Evolutionary conservation across 2,113 vertebrate genomes (phyloP), one percentile per base, ranked within the genome.

Genomic region (Arizona elegans): DNA sequence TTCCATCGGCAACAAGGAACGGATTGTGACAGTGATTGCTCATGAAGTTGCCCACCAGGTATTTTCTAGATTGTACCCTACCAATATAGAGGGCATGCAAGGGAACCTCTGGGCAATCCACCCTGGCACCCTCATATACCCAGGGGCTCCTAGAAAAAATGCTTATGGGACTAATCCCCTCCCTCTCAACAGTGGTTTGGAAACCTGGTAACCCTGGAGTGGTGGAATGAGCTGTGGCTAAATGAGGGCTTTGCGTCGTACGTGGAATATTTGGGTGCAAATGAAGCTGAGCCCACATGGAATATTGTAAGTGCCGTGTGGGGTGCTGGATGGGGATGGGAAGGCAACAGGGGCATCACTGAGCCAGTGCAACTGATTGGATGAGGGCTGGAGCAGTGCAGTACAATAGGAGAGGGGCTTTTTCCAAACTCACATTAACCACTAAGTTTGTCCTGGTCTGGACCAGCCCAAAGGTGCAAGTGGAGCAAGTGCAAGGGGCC

Each of bases 11-110:
- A 99, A 99, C 98, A 98, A 98, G 95, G 98, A 99, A 96, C 98
- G 98, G 3, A 97, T 99, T 81, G 93, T 96, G 50, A 97, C 97
- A 0, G 98, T 99, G 58, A 98, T 99, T 0, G 96, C 98, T 15
- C 99, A 99, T 0, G 99, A 99, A 95, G 97, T 99, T 4, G 99
- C 99, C 10, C 99, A 99, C 95, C 99, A 99, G 99, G 99, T 99
- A 97, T 50, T 29, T 0, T 0, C 3, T 5, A 19, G 1, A n/a
- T 23, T 13, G 9, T 4, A 26, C 15, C 38, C 88, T 10, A 13
- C 55, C 7, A 13, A 59, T 15, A 3, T 5, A 6, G 59, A 10
- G 29, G 17, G 0, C 29, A 7, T 8, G 29, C 62, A 6, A 29
- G 9, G 15, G 23, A 0, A 8, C 23, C 43, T 11, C 65, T 5